Evolutionary conservation across 1,140 invertebrate species (phyloP).

Genomic region (Philotrypesis tridentata): DNA sequence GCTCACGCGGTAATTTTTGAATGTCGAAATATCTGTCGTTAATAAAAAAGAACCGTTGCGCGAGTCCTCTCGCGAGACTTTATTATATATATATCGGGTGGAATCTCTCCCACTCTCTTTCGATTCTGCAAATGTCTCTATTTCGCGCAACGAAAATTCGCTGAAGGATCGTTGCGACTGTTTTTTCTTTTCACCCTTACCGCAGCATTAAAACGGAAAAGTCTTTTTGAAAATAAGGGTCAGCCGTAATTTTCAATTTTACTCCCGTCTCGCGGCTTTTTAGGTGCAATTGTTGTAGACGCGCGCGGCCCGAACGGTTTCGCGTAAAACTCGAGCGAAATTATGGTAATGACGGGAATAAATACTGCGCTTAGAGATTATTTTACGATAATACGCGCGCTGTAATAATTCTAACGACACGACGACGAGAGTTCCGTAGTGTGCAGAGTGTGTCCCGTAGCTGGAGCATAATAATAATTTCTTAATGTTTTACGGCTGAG

Average conservation of each 20-base stretch:
- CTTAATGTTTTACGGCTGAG: neutral
- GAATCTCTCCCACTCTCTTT: too few relatives aligned
- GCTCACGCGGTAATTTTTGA: neutral
- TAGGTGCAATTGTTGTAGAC: neutral
- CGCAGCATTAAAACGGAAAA: neutral
- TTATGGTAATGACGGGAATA: neutral
- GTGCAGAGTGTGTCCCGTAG: neutral
- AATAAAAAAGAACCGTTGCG: neutral
- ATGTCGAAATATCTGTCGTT: constrained; percentile 1
- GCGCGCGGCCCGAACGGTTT: neutral
- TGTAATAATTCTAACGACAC: neutral
- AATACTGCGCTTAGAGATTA: neutral
- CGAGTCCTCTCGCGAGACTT: too few relatives aligned
- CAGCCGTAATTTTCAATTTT: neutral
- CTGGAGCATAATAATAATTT: neutral
- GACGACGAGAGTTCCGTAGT: too few relatives aligned
- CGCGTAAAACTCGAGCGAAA: neutral
- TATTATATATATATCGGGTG: neutral
- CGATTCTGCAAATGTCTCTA: too few relatives aligned
- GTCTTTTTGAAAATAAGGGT: neutral
- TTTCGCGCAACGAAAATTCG: too few relatives aligned
- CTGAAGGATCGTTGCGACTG: too few relatives aligned
- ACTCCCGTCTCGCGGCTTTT: neutral
- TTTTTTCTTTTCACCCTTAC: too few relatives aligned
- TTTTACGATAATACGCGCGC: neutral